phyloP scores from a whole-genome alignment of 2,888 invertebrate species.

The Phengaris alcon region DNA sequence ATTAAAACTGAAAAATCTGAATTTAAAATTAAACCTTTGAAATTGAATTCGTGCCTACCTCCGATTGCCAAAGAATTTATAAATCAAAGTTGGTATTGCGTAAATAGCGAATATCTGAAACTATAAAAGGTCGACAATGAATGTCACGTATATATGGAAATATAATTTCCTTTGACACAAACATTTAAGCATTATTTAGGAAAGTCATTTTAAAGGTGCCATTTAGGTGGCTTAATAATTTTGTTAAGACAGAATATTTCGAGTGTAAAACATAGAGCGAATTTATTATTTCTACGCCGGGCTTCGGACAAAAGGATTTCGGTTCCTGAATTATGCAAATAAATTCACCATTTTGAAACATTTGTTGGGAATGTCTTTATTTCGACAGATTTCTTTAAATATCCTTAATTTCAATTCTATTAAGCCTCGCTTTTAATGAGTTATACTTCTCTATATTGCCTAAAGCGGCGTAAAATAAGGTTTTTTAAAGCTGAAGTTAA shows the following conservation, averaged over 20 bases:
- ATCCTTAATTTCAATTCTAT: slow-evolving; percentile 64
- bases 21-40: no score
- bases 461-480: background rate
- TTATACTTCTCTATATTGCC: background rate
- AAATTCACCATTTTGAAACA: slow-evolving; percentile 78
- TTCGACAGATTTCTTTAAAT: slow-evolving; percentile 74
- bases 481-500: background rate
- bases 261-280: slow-evolving; percentile 71
- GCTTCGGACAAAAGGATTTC: slow-evolving; percentile 75
- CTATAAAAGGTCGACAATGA: slow-evolving; percentile 2
- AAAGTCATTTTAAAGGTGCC: slow-evolving; percentile 37
- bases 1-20: no score
- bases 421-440: slow-evolving; percentile 57
- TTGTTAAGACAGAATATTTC: slow-evolving; percentile 67
- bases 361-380: slow-evolving; percentile 78
- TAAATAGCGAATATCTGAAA: background rate
- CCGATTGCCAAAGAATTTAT: background rate
- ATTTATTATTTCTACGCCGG: slow-evolving; percentile 74
- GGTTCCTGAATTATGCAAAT: slow-evolving; percentile 78
- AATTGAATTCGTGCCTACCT: no score
- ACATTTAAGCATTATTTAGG: slow-evolving; percentile 27
- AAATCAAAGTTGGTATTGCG: background rate
- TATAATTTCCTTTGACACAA: slow-evolving; percentile 31
- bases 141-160: background rate
- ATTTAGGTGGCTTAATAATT: slow-evolving; percentile 70